These are phyloP conservation scores for Caerostris extrusa DNA, from an alignment of 1,140 invertebrate genomes.

Conservation along the genomic window DNA sequence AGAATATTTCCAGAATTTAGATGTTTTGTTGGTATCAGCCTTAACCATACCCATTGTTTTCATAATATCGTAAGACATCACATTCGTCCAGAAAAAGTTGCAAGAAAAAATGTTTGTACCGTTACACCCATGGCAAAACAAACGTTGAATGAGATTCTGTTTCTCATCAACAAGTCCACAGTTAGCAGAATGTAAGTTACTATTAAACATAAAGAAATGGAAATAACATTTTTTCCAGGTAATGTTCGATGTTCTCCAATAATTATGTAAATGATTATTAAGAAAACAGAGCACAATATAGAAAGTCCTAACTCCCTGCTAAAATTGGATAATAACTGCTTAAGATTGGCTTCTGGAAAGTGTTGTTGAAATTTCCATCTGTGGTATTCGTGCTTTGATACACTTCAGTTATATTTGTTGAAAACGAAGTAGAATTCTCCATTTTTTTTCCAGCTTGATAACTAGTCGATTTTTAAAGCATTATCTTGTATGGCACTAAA, in stretches of 20 bases:
- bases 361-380: neutral
- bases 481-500: neutral
- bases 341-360: conserved; percentile 22
- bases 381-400: neutral
- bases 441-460: neutral
- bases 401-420: neutral
- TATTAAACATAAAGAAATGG: conserved; percentile 74
- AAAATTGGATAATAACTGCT: conserved; percentile 61
- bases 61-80: conserved; percentile 80
- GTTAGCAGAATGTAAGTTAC: conserved; percentile 76
- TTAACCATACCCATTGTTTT: conserved; percentile 78
- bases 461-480: neutral
- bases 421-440: conserved; percentile 1
- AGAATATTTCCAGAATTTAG: conserved; percentile 76
- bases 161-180: conserved; percentile 70
- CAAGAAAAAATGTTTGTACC: conserved; percentile 83
- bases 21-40: conserved; percentile 51
- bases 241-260: conserved; percentile 76
- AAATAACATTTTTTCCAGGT: conserved; percentile 78
- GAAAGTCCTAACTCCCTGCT: conserved; percentile 70
- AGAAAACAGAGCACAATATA: conserved; percentile 75
- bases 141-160: conserved; percentile 60
- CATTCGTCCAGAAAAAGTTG: conserved; percentile 83
- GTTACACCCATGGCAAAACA: conserved; percentile 82
- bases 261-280: conserved; percentile 77